Evolutionary conservation across 92 coral and sea anemone species (phyloP).

Genomic region (Isaurus tuberculatus): DNA sequence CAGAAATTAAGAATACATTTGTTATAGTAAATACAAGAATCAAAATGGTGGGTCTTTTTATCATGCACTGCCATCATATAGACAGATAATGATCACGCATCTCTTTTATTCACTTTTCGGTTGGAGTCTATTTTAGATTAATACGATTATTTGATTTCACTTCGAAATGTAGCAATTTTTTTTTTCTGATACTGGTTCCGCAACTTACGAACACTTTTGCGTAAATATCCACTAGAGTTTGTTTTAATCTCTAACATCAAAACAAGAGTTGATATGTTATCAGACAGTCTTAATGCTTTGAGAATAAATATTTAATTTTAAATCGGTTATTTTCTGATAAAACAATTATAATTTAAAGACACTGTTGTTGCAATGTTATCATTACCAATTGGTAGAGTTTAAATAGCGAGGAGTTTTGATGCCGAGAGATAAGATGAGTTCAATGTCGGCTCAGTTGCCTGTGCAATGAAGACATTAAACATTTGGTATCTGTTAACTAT

Average conservation of each 20-base stretch:
- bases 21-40: background rate
- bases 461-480: too few species aligned
- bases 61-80: background rate
- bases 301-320: background rate
- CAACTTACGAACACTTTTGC: background rate
- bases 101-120: background rate
- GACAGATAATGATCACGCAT: background rate
- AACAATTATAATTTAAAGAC: background rate
- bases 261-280: background rate
- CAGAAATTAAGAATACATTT: background rate
- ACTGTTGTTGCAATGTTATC: background rate
- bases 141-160: too few species aligned
- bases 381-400: background rate
- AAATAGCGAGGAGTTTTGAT: background rate
- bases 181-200: too few species aligned
- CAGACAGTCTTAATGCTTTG: background rate
- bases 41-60: background rate
- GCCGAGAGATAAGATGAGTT: background rate
- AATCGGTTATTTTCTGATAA: slow-evolving; percentile 1
- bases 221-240: background rate
- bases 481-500: too few species aligned
- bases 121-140: background rate
- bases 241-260: background rate
- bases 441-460: too few species aligned
- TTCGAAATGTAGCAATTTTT: too few species aligned